Evolutionary conservation across 2,888 invertebrate genomes (phyloP), one percentile per base, ranked within the genome.

Genomic region (Temnothorax unifasciatus): DNA sequence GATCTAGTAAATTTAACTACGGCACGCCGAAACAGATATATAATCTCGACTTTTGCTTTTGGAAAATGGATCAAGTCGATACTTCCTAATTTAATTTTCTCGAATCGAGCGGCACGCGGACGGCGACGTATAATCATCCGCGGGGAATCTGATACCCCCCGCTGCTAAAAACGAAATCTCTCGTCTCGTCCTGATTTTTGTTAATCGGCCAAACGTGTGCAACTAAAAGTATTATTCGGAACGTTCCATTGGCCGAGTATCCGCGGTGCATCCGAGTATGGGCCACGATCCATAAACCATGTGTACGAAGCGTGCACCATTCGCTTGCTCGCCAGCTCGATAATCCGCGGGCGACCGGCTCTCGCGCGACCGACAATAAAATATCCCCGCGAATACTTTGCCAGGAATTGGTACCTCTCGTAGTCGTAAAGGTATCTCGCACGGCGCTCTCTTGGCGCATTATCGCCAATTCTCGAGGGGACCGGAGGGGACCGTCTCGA

Each of bases 241-340:
- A 93, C 94, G 94, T 94, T 94, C 93, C 94, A 92, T 92, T 94
- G 94, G 93, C 93, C 94, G 94, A 93, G 93, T 93, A 93, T 93
- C 86, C 90, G 86, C 82, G 54, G 44, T 21, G 85, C 87, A 90
- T 89, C 90, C 90, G 92, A 91, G 92, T 91, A 92, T 88, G 91
- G 90, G 92, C 92, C 92, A 92, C 91, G 92, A 92, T 92, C 92
- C 93, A 91, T 92, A 92, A 93, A 93, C 91, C 88, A 90, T 88
- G 85, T 85, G 88, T 75, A 91, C 89, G 91, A 90, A 89, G 90
- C 91, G 89, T 91, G 92, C 88, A 86, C 75, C 85, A 88, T 63
- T 85, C 90, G 85, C 85, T 63, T 6, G 75, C 68, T 29, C 29
- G 25, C 41, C 77, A 47, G 47, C 57, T 82, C 88, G 88, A 88